A percentile compares a stretch with the other conserved stretches of the same genome.
These are phyloP conservation scores for Heliconius cydno DNA, from an alignment of 2,888 invertebrate species.

Conservation along the genomic window DNA sequence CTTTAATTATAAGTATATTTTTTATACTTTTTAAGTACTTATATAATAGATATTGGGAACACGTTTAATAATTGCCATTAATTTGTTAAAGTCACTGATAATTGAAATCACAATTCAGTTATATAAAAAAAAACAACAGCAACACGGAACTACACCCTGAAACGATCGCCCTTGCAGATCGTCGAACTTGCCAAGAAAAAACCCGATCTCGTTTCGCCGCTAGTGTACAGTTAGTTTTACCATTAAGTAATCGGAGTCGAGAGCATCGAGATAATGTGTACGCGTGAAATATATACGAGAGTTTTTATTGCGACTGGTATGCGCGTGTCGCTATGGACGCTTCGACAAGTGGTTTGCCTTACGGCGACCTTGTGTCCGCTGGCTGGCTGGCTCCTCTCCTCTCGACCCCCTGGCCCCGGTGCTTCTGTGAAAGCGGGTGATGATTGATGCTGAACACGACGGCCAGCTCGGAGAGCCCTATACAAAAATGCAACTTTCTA, in stretches of 20 bases:
- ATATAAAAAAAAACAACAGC: constrained; percentile 31
- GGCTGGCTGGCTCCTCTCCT: constrained; percentile 61
- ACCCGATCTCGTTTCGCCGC: constrained; percentile 78
- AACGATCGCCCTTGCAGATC: constrained; percentile 65
- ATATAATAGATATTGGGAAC: too few relatives aligned
- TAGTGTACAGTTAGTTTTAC: constrained; percentile 78
- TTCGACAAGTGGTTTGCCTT: constrained; percentile 80
- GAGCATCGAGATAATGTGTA: constrained; percentile 80
- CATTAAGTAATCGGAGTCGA: constrained; percentile 82
- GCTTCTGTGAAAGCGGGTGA: constrained; percentile 79
- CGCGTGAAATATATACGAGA: constrained; percentile 82
- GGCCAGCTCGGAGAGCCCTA: constrained; percentile 59
- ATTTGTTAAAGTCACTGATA: neutral
- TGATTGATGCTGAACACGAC: constrained; percentile 49
- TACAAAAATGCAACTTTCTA: constrained; percentile 70
- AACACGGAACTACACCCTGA: constrained; percentile 61
- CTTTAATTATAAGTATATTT: too few relatives aligned
- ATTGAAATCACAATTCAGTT: constrained; percentile 5
- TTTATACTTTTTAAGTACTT: too few relatives aligned
- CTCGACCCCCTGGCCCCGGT: constrained; percentile 61
- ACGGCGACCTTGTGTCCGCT: constrained; percentile 75
- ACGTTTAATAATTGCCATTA: too few relatives aligned
- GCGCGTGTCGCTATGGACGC: constrained; percentile 74
- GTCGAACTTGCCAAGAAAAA: constrained; percentile 79
- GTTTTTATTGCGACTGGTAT: constrained; percentile 75